Conservation (phyloP, 2,888 invertebrate genomes). For the Serripes groenlandicus region DNA sequence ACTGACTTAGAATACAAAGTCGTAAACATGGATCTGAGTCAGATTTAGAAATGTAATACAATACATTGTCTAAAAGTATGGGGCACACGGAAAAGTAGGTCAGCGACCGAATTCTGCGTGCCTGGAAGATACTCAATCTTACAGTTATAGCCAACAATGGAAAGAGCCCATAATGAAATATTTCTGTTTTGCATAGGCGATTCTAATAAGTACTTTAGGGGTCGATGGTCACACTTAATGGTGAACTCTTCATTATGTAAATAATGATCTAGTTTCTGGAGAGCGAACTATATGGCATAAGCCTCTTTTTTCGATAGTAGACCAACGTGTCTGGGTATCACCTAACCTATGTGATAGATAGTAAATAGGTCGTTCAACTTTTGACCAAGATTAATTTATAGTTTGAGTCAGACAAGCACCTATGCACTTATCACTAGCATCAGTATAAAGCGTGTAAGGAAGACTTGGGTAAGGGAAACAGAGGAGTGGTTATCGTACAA, state of each 20-base stretch:
- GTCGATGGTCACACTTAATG: constrained; percentile 47
- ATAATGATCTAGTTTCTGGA: constrained; percentile 46
- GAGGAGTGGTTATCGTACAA: constrained; percentile 7
- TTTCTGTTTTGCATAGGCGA: constrained; percentile 56
- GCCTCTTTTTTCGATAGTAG: constrained; percentile 41
- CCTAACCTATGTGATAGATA: constrained; percentile 38
- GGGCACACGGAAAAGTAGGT: neutral
- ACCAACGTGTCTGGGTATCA: constrained; percentile 38
- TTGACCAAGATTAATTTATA: neutral
- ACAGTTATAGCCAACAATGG: constrained; percentile 52
- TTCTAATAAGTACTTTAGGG: constrained; percentile 46
- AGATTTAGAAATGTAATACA: constrained; percentile 4
- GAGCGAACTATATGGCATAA: constrained; percentile 26
- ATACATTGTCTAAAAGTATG: neutral
- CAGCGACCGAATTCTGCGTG: neutral
- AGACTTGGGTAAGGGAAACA: constrained; percentile 14
- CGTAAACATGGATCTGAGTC: neutral
- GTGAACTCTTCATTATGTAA: constrained; percentile 41
- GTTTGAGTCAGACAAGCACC: constrained; percentile 22
- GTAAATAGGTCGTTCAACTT: constrained; percentile 30
- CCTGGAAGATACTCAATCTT: constrained; percentile 46
- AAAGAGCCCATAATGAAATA: constrained; percentile 46
- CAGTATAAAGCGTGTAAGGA: constrained; percentile 20
- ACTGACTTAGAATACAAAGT: neutral
- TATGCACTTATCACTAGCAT: constrained; percentile 32